phyloP scores from a whole-genome alignment of 2,888 invertebrate species.

The Tenthredo distinguenda region DNA sequence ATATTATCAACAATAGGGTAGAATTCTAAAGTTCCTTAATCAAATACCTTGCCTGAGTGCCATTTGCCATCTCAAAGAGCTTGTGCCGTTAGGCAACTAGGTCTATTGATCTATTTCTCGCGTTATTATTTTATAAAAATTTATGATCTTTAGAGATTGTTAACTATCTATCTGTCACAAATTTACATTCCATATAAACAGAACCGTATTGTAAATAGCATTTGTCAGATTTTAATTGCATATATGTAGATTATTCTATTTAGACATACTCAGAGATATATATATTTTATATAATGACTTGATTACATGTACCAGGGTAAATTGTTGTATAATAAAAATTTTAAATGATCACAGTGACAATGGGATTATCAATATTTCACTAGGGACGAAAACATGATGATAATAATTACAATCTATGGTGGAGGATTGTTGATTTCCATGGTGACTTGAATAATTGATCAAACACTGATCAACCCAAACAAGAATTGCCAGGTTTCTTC shows the following conservation, averaged over 20 bases:
- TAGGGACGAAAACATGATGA: neutral
- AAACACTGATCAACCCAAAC: conserved; percentile 16
- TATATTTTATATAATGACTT: conserved; percentile 22
- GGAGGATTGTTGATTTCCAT: conserved; percentile 40
- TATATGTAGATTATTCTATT: conserved; percentile 28
- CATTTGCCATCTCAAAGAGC: conserved; percentile 12
- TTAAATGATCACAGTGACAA: neutral
- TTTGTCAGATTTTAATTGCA: conserved; percentile 5
- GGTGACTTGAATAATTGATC: conserved; percentile 33
- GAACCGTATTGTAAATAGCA: conserved; percentile 31
- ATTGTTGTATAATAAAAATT: conserved; percentile 16
- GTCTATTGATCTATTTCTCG: neutral
- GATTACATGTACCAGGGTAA: conserved; percentile 26
- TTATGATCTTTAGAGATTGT: neutral
- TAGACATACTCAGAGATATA: conserved; percentile 16
- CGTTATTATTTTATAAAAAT: conserved; percentile 3
- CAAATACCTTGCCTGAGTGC: conserved; percentile 57
- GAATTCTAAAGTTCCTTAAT: conserved; percentile 59
- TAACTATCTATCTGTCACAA: neutral
- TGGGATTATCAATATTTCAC: neutral
- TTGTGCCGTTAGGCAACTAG: neutral
- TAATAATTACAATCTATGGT: neutral
- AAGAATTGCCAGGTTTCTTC: neutral
- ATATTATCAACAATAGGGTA: conserved; percentile 52
- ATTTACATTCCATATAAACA: conserved; percentile 32